These are phyloP conservation scores for Melitaea athalia DNA, from an alignment of 2,888 invertebrate species.

Conservation along the genomic window DNA sequence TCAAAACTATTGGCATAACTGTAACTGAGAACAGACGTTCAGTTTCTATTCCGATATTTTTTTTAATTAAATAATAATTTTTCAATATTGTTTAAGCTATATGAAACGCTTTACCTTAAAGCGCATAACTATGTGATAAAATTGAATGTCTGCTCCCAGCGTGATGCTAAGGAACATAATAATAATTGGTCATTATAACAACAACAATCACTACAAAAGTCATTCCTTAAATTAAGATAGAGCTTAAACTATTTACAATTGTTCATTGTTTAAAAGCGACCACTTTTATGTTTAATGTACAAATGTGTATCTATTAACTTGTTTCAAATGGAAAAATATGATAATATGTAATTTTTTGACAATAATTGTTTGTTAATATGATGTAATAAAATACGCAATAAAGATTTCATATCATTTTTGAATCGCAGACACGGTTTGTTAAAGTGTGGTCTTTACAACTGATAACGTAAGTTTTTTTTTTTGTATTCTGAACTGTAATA, in stretches of 20 bases:
- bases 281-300: slow-evolving; percentile 1
- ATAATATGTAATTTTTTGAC: slow-evolving; percentile 14
- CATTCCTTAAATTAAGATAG: slow-evolving; percentile 37
- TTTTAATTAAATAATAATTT: not conserved
- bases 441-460: not conserved
- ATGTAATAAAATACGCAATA: slow-evolving; percentile 23
- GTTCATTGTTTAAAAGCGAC: slow-evolving; percentile 28
- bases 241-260: slow-evolving; percentile 34
- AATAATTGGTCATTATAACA: slow-evolving; percentile 17
- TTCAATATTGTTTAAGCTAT: no score
- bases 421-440: slow-evolving; percentile 8
- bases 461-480: not conserved
- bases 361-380: slow-evolving; percentile 20
- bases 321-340: slow-evolving; percentile 2
- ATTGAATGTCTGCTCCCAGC: slow-evolving; percentile 8
- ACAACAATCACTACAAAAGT: slow-evolving; percentile 40
- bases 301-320: slow-evolving; percentile 7
- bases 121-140: not conserved
- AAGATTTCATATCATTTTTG: slow-evolving; percentile 33
- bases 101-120: no score
- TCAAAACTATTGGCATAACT: not conserved
- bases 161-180: not conserved
- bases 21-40: slow-evolving; percentile 5
- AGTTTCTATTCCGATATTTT: not conserved
- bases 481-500: no score